A percentile compares a stretch with the other conserved stretches of the same genome.
phyloP scores from a whole-genome alignment of 2,888 invertebrate genomes.

The Monochamus alternatus region DNA sequence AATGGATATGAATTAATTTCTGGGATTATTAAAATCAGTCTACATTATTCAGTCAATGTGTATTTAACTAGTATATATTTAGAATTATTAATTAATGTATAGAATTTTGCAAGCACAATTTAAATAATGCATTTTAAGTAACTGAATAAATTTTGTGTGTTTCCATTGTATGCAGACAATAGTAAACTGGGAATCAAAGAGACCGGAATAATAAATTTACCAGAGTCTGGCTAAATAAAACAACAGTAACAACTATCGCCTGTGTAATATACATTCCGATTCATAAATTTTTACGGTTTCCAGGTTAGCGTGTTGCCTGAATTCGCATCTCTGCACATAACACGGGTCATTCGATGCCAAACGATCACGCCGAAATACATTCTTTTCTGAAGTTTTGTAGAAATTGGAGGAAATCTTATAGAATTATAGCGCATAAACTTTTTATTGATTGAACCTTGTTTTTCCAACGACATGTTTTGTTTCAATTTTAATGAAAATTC shows the following conservation, averaged over 20 bases:
- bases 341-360: conserved; percentile 16
- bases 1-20: too few species aligned
- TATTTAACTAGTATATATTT: too few species aligned
- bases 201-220: neutral
- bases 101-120: too few species aligned
- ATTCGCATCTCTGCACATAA: conserved; percentile 20
- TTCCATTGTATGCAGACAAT: too few species aligned
- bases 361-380: conserved; percentile 2
- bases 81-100: too few species aligned
- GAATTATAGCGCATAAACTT: neutral
- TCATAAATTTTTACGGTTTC: conserved; percentile 12
- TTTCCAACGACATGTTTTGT: too few species aligned
- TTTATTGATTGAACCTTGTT: neutral
- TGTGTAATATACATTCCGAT: conserved; percentile 14
- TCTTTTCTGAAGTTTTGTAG: neutral
- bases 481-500: too few species aligned
- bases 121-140: too few species aligned
- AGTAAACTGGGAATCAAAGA: too few species aligned
- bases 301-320: conserved; percentile 11
- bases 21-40: too few species aligned
- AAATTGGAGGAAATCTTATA: conserved; percentile 5
- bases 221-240: neutral
- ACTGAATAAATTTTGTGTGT: too few species aligned
- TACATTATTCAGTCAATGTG: too few species aligned
- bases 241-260: neutral